Conservation (phyloP, 2,113 vertebrate species). For the Glaucidium brasilianum region DNA sequence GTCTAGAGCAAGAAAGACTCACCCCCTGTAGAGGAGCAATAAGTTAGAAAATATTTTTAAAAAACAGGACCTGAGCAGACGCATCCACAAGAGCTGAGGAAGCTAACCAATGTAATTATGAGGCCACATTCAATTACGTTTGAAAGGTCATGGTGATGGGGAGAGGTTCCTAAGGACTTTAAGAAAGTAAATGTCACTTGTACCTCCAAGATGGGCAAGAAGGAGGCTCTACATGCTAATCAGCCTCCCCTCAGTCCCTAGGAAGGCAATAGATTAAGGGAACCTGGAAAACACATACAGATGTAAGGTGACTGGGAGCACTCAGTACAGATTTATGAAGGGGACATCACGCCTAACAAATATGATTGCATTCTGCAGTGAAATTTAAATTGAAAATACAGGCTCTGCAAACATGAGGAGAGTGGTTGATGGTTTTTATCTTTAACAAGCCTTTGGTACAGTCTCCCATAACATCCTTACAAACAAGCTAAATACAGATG, state of each 20-base stretch:
- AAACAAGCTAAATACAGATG: neutral
- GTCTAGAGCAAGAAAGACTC: neutral
- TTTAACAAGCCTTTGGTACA: neutral
- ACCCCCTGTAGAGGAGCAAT: neutral
- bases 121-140: neutral
- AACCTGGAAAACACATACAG: neutral
- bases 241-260: neutral
- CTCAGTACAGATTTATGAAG: neutral
- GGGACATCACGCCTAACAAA: neutral
- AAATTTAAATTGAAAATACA: neutral
- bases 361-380: neutral
- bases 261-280: neutral
- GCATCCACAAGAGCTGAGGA: neutral
- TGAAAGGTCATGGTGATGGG: neutral
- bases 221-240: neutral
- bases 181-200: neutral
- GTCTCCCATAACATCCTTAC: neutral
- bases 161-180: neutral
- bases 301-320: neutral
- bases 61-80: neutral
- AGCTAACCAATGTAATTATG: neutral
- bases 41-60: neutral
- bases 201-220: neutral
- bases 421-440: neutral
- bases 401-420: neutral